A percentile compares a stretch with the other conserved stretches of the same genome.
phyloP scores from a whole-genome alignment of 2,888 invertebrate genomes.

The Tetramorium bicarinatum region DNA sequence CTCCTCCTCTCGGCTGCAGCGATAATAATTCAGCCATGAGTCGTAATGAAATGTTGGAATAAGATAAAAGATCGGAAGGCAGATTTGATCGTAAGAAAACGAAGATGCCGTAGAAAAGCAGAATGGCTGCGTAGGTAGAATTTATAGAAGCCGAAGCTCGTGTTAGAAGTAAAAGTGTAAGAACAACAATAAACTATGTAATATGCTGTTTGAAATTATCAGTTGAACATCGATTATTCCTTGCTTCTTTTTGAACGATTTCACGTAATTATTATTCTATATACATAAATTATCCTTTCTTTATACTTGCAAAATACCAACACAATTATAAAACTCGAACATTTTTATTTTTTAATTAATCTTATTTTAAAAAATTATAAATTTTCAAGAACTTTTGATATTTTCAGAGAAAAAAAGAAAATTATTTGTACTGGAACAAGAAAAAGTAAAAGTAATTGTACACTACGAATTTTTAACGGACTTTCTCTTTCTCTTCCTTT shows the following conservation, averaged over 20 bases:
- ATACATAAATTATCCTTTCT: background rate
- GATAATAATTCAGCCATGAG: constrained; percentile 57
- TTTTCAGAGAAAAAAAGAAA: background rate
- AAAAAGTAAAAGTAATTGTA: background rate
- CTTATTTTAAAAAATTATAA: background rate
- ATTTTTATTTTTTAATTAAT: background rate
- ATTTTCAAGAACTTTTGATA: background rate
- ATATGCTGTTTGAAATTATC: background rate
- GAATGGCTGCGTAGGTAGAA: background rate
- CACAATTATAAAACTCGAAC: background rate
- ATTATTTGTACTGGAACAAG: background rate
- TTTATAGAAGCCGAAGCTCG: background rate
- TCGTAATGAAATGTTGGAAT: constrained; percentile 33
- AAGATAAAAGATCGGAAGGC: constrained; percentile 20
- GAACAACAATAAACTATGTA: background rate
- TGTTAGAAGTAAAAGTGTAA: background rate
- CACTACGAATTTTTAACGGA: too few relatives aligned
- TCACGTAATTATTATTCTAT: background rate
- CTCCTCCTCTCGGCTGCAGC: constrained; percentile 38
- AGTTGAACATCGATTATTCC: background rate
- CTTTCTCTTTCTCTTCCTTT: background rate
- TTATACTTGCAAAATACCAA: background rate
- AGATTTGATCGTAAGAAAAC: constrained; percentile 34
- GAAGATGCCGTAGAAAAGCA: background rate
- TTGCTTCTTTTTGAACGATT: background rate